Evolutionary conservation across 2,797 vertebrate species (phyloP).

Genomic region (Carcharodon carcharias): DNA sequence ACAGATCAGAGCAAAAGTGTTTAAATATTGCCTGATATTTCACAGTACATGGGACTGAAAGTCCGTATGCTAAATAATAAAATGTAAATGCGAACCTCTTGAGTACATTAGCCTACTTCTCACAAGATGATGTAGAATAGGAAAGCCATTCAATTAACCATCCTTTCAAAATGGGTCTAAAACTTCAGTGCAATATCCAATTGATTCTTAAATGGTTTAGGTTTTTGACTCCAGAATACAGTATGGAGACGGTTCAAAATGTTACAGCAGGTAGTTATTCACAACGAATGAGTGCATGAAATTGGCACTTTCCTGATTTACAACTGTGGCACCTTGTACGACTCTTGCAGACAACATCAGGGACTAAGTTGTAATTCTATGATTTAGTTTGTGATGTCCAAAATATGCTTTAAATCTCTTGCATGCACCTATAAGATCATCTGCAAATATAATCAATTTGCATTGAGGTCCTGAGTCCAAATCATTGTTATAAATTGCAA

Average conservation of each 20-base stretch:
- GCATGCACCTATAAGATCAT: not conserved
- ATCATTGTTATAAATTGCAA: not conserved
- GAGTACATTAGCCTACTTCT: not conserved
- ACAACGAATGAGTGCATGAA: not conserved
- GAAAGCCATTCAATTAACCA: not conserved
- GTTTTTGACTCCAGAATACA: not conserved
- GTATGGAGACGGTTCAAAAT: not conserved
- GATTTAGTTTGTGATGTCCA: not conserved
- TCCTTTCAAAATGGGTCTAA: too few species aligned
- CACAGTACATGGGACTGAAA: not conserved
- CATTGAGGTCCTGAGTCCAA: not conserved
- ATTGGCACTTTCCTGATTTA: not conserved
- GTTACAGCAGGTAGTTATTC: not conserved
- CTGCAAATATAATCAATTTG: not conserved
- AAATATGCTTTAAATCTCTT: not conserved
- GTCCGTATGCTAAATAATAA: not conserved
- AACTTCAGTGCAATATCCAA: not conserved
- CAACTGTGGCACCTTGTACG: not conserved
- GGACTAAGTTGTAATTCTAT: not conserved
- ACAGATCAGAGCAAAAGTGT: not conserved
- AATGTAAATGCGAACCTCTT: not conserved
- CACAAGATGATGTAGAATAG: too few species aligned
- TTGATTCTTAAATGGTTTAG: not conserved
- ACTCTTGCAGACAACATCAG: not conserved
- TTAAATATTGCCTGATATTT: not conserved